Base-by-base conservation (phyloP, 2,888 invertebrate species). In the Phlogophora meticulosa region DNA sequence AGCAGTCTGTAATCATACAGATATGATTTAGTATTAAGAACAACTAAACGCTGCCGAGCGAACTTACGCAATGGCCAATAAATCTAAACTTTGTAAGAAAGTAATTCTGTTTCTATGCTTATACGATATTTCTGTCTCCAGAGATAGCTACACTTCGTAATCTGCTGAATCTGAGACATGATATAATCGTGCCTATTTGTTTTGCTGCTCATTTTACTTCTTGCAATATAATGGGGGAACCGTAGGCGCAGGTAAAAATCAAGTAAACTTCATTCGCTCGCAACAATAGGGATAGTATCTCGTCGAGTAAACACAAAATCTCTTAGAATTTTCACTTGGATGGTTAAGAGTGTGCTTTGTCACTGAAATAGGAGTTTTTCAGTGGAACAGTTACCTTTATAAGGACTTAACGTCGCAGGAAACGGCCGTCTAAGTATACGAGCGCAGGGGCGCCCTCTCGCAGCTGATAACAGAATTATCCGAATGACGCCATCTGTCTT, bases 391-490 rank as follows among this genome's bases (percentile, higher is more conserved):
- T 93, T 91, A 94, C 94, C 92, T 93, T 93, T 92, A 92, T 93
- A 92, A 93, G 92, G 92, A 91, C 92, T 93, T 94, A 93, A 93
- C 92, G 92, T 93, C 92, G 90, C 87, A 90, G 91, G 91, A 92
- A 94, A 94, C 92, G 92, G 93, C 90, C 93, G 88, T 92, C 91
- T 91, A 90, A 93, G 94, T 92, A 92, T 92, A 94, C 93, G 93
- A 92, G 91, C 90, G 87, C 89, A 88, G 90, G 91, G 92, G 92
- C 91, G 92, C 93, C 93, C 94, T 94, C 93, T 91, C 91, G 84
- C 91, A 90, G 93, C 93, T 96, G 96, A 96, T 96, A 96, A 96
- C 96, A 96, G 96, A 96, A 96, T 96, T 96, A 96, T 96, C 96
- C 96, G 93, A 96, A 96, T 96, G 94, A 96, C 94, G 93, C 96